These are phyloP conservation scores for Stenodema calcarata DNA, from an alignment of 2,888 invertebrate genomes.

Conservation along the genomic window DNA sequence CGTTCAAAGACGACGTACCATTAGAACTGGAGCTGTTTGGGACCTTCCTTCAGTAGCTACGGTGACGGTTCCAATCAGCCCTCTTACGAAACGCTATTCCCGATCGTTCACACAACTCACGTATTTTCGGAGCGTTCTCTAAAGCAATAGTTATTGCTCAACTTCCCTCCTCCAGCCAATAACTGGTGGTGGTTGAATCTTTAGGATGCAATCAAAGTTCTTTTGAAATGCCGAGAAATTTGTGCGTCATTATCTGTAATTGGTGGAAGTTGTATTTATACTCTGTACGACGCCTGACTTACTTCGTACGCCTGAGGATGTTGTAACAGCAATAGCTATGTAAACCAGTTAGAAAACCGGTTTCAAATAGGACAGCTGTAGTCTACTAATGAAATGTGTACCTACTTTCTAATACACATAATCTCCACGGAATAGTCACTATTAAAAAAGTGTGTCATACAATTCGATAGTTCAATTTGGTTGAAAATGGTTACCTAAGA, in stretches of 20 bases:
- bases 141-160: not conserved
- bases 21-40: too few relatives aligned
- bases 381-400: too few relatives aligned
- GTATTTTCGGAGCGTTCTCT: not conserved
- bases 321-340: not conserved
- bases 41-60: too few relatives aligned
- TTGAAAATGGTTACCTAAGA: too few relatives aligned
- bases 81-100: not conserved
- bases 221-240: not conserved
- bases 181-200: constrained; percentile 17
- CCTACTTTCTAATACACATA: too few relatives aligned
- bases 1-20: too few relatives aligned
- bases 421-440: too few relatives aligned
- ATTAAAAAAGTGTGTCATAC: too few relatives aligned
- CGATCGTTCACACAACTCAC: not conserved
- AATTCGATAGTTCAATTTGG: too few relatives aligned
- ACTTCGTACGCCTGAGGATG: not conserved
- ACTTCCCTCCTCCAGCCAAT: not conserved
- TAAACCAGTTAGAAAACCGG: not conserved
- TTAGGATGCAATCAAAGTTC: not conserved
- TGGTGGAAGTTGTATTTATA: not conserved
- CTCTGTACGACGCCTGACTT: not conserved
- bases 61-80: too few relatives aligned
- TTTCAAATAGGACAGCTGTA: too few relatives aligned
- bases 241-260: constrained; percentile 4